Base-by-base conservation (phyloP, 2,113 vertebrate genomes). In the Podarcis cretensis region DNA sequence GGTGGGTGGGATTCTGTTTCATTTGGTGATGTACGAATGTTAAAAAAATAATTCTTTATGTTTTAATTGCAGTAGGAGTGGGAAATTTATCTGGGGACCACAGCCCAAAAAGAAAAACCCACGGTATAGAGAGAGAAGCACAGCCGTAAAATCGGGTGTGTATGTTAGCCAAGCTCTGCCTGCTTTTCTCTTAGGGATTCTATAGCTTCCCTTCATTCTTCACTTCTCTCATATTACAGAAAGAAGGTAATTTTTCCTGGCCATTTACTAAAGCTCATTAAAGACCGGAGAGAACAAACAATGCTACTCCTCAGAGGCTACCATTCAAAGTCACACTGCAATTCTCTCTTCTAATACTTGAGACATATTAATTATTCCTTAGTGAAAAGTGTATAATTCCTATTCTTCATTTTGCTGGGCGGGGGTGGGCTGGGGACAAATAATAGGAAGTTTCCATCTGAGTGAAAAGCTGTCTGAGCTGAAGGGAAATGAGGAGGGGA, bases 331-430 rank as follows among this genome's bases (percentile, higher is more conserved):
- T 97, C 98, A 97, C 97, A 98, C 98, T 97, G 96, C 98, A 98
- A 98, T 98, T 98, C 98, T 98, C 97, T 97, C 97, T 98, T 98
- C 97, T 98, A 99, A 99, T 99, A 98, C 98, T 99, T 99, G 98
- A 98, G 98, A 98, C 99, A 98, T 99, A 99, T 99, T 99, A 99
- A 99, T 99, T 98, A 98, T 98, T 98, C 98, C 98, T 98, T 98
- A 97, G 97, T 98, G 98, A 97, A 98, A 98, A 98, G 97, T 97
- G 97, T 96, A 98, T 98, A 98, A 98, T 98, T 98, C 96, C 95
- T 97, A 97, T 97, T 98, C 97, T 98, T 98, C 96, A 97, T 96
- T 97, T 95, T 95, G 43, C 82, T 78, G 87, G 87, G 74, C 18
- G 96, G 94, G 94, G 93, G 92, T 94, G 85, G 95, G 96, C 94